Evolutionary conservation across 2,113 vertebrate species (phyloP).

Genomic region (Pangasianodon hypophthalmus): DNA sequence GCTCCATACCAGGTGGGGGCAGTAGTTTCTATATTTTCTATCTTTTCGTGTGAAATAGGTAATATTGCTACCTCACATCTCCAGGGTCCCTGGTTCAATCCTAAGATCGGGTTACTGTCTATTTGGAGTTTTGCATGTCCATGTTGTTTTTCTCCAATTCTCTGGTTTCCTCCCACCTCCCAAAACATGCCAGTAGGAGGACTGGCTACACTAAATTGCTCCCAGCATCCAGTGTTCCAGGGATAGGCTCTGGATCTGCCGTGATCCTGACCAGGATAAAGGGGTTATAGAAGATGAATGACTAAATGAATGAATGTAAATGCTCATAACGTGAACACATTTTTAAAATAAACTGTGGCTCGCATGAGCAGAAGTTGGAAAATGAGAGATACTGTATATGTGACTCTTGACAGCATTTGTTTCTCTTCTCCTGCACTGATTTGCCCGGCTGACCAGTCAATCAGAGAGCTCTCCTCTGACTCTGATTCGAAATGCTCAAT

Average conservation of each 20-base stretch:
- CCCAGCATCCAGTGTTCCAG: neutral
- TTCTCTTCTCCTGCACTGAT: conserved; percentile 9
- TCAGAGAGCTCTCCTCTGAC: neutral
- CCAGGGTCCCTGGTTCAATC: neutral
- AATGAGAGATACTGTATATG: neutral
- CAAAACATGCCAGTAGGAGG: neutral
- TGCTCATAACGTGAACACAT: neutral
- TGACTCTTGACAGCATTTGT: neutral
- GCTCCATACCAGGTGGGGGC: neutral
- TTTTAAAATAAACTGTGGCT: too few relatives aligned
- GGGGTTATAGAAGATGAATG: neutral
- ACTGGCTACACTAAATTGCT: too few relatives aligned
- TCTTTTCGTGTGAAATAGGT: neutral
- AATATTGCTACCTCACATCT: neutral
- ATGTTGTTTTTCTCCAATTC: neutral
- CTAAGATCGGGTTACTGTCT: neutral
- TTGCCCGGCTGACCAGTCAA: conserved; percentile 1
- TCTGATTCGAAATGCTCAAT: neutral
- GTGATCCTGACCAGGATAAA: neutral
- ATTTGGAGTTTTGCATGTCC: neutral
- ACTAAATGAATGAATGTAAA: neutral
- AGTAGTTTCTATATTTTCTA: neutral
- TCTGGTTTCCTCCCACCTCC: neutral
- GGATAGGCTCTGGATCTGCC: neutral
- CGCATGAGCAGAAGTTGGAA: neutral